These are phyloP conservation scores for Drosophila robusta DNA, from an alignment of 2,888 invertebrate species.

Conservation along the genomic window DNA sequence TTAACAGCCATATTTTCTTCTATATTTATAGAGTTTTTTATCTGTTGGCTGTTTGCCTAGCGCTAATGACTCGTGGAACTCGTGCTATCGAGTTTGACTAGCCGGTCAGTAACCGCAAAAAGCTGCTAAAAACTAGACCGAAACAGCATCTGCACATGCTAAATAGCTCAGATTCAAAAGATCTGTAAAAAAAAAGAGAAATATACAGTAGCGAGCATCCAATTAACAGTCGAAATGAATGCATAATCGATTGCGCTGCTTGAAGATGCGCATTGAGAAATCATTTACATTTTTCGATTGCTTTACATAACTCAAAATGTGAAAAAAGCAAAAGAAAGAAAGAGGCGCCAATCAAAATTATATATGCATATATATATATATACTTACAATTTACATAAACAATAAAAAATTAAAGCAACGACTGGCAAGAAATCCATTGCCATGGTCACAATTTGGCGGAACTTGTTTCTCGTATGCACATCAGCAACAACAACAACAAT, in stretches of 20 bases:
- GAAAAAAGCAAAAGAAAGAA: constrained; percentile 20
- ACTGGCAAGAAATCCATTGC: constrained; percentile 74
- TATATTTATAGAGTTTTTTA: constrained; percentile 2
- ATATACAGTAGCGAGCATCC: constrained; percentile 48
- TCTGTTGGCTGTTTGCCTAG: not conserved
- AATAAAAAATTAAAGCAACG: constrained; percentile 43
- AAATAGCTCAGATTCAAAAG: constrained; percentile 22
- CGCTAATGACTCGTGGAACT: constrained; percentile 57
- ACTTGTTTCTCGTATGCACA: constrained; percentile 62
- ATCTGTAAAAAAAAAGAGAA: constrained; percentile 6
- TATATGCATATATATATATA: constrained; percentile 8
- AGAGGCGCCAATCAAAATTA: constrained; percentile 39
- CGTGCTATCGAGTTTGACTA: constrained; percentile 1
- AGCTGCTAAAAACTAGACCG: constrained; percentile 30
- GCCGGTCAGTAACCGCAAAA: constrained; percentile 51
- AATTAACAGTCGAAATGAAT: constrained; percentile 61
- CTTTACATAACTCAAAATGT: constrained; percentile 58
- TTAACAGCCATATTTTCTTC: constrained; percentile 8
- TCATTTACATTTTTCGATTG: constrained; percentile 60
- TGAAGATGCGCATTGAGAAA: constrained; percentile 59
- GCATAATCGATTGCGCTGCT: constrained; percentile 62
- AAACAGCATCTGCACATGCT: constrained; percentile 23
- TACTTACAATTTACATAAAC: constrained; percentile 66
- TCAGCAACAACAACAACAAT: constrained; percentile 4
- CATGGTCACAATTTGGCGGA: constrained; percentile 79